phyloP scores from a whole-genome alignment of 2,888 invertebrate species.

The Amiota minor region DNA sequence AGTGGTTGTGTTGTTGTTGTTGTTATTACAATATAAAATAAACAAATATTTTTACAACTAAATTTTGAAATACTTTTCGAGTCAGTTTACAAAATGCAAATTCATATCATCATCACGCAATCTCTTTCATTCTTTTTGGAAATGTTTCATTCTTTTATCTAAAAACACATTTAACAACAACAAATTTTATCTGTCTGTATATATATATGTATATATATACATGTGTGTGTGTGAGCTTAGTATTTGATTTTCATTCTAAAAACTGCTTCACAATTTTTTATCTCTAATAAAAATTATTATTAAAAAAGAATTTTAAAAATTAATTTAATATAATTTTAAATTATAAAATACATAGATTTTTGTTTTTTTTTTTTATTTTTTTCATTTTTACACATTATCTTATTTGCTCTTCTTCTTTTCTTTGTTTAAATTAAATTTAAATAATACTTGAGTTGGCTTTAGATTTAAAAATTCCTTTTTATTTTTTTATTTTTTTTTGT shows the following conservation, averaged over 20 bases:
- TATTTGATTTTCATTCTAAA: no score
- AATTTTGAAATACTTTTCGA: neutral
- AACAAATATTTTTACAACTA: no score
- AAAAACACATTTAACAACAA: neutral
- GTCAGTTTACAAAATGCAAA: neutral
- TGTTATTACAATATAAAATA: no score
- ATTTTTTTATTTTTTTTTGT: conserved; percentile 34
- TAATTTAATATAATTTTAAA: no score
- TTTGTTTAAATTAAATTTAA: conserved; percentile 36
- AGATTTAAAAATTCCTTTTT: conserved; percentile 3
- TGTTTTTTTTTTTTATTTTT: neutral
- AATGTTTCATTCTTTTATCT: no score
- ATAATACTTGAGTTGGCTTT: conserved; percentile 54
- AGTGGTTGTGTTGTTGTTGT: no score
- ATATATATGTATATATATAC: conserved; percentile 23
- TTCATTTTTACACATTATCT: neutral
- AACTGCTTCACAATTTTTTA: no score
- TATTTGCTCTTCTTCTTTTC: neutral
- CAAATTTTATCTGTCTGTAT: neutral
- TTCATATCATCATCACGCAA: no score
- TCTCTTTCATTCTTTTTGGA: no score
- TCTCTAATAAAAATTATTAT: no score
- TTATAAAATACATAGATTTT: neutral
- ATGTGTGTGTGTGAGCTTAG: conserved; percentile 25
- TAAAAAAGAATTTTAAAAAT: no score